Evolutionary conservation across 1,140 invertebrate genomes (phyloP).

Genomic region (Pollicipes pollicipes): DNA sequence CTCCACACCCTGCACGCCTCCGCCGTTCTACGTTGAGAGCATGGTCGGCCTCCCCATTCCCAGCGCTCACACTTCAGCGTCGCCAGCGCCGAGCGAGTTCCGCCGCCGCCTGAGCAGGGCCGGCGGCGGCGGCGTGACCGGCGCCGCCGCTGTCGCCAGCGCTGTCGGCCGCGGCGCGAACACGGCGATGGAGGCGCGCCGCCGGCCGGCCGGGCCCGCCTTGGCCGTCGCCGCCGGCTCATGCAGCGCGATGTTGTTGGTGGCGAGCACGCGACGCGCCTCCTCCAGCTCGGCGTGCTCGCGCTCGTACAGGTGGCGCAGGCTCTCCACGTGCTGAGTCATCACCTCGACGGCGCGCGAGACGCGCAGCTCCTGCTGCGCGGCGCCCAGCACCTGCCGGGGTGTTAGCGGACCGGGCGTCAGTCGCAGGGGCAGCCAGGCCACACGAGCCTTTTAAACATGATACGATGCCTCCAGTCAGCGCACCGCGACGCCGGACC

Average conservation of each 20-base stretch:
- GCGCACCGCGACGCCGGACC: no score
- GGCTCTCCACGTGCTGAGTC: conserved; percentile 33
- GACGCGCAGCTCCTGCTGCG: conserved; percentile 34
- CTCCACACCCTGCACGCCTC: no score
- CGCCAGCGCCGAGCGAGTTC: background rate
- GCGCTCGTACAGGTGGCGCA: conserved; percentile 28
- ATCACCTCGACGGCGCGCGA: conserved; percentile 34
- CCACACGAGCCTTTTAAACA: no score
- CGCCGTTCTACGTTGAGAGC: no score
- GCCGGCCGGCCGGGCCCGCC: no score
- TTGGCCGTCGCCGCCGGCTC: background rate
- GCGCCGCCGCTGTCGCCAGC: no score
- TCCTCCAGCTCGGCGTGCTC: conserved; percentile 31
- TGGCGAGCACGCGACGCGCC: conserved; percentile 16
- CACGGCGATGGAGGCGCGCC: background rate
- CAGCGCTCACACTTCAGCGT: background rate
- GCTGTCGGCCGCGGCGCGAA: background rate
- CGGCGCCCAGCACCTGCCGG: conserved; percentile 27
- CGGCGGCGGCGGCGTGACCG: background rate
- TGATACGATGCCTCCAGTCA: no score
- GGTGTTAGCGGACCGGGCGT: background rate
- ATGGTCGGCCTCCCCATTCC: no score
- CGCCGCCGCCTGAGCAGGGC: background rate
- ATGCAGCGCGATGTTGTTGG: background rate
- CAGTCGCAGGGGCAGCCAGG: background rate